These are phyloP conservation scores for Andrena praecox DNA, from an alignment of 2,888 invertebrate species.

Conservation along the genomic window DNA sequence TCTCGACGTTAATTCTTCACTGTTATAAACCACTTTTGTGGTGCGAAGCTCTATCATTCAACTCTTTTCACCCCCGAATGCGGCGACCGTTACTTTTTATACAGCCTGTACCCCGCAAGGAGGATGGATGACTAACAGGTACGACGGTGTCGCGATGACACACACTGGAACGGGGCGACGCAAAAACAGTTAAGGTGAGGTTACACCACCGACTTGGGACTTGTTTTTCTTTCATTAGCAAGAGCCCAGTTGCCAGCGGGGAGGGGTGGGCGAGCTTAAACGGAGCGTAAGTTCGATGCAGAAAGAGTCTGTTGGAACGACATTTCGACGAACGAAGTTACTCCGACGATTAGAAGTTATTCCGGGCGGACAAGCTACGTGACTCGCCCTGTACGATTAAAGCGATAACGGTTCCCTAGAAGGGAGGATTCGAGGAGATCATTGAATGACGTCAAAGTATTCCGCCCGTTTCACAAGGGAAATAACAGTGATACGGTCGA, in stretches of 20 bases:
- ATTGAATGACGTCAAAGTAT: neutral
- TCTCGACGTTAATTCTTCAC: too few species aligned
- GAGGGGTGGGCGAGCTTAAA: too few species aligned
- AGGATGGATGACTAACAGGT: conserved; percentile 65
- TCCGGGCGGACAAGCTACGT: too few species aligned
- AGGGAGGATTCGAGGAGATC: too few species aligned
- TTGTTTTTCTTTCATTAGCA: neutral
- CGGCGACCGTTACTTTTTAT: neutral
- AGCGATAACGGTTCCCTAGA: too few species aligned
- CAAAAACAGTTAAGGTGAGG: conserved; percentile 39
- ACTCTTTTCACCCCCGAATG: too few species aligned
- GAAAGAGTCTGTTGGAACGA: too few species aligned
- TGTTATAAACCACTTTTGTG: too few species aligned
- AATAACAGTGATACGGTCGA: conserved; percentile 1
- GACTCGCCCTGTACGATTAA: too few species aligned
- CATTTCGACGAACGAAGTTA: too few species aligned
- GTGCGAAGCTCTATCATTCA: too few species aligned
- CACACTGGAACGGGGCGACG: conserved; percentile 33
- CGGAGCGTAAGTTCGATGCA: neutral
- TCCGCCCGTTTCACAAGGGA: neutral
- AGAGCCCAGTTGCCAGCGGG: neutral
- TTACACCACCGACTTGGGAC: neutral
- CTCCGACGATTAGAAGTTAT: too few species aligned
- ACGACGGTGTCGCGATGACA: conserved; percentile 59
- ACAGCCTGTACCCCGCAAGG: conserved; percentile 40